Evolutionary conservation across 1,140 invertebrate genomes (phyloP).

Genomic region (Eriosoma lanigerum): DNA sequence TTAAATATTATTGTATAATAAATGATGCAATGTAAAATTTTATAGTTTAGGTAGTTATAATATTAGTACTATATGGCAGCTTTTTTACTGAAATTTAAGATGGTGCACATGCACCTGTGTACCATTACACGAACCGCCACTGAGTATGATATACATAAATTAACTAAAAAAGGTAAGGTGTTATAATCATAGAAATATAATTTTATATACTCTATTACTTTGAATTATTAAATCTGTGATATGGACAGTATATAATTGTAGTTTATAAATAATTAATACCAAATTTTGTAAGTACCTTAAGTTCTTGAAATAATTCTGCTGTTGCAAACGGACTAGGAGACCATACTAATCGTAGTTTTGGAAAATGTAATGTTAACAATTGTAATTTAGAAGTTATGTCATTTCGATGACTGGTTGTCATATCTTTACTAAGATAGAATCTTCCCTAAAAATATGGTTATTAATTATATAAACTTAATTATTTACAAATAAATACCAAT

Average conservation of each 20-base stretch:
- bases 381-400: conserved; percentile 78
- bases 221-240: too few species aligned
- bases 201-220: too few species aligned
- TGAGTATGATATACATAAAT: too few species aligned
- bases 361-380: conserved; percentile 93
- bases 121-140: too few species aligned
- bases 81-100: too few species aligned
- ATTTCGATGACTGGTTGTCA: conserved; percentile 67
- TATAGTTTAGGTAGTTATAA: too few species aligned
- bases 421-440: conserved; percentile 76
- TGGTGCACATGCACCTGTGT: too few species aligned
- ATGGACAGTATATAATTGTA: conserved; percentile 3
- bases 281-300: conserved; percentile 73
- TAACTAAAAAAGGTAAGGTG: too few species aligned
- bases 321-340: conserved; percentile 92
- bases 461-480: not conserved
- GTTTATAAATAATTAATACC: not conserved
- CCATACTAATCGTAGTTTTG: conserved; percentile 89
- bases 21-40: too few species aligned
- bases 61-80: too few species aligned
- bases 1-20: too few species aligned
- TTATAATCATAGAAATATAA: too few species aligned
- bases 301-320: conserved; percentile 90
- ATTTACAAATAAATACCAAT: not conserved
- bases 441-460: conserved; percentile 64